These are phyloP conservation scores for Actenoides lindsayi DNA, from an alignment of 2,113 vertebrate genomes.

Conservation along the genomic window DNA sequence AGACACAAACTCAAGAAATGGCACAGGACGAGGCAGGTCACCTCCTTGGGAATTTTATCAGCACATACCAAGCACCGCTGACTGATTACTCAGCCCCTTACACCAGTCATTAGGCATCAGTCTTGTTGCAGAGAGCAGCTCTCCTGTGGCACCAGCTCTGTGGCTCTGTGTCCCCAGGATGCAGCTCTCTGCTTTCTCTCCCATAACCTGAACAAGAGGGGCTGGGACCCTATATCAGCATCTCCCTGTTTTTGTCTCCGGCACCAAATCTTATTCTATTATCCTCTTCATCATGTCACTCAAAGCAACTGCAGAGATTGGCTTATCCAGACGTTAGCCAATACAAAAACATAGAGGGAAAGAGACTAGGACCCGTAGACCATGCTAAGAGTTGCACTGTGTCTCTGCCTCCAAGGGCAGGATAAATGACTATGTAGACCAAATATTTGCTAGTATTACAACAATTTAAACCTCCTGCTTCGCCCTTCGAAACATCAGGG, in stretches of 20 bases:
- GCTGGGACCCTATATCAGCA: neutral
- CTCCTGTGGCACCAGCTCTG: neutral
- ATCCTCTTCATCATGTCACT: neutral
- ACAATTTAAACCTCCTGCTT: neutral
- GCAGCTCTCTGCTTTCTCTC: neutral
- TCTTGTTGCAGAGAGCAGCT: neutral
- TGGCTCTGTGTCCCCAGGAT: fast-evolving
- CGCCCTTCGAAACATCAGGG: neutral
- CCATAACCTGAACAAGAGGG: neutral
- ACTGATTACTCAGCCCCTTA: neutral
- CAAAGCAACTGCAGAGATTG: neutral
- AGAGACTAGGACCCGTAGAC: neutral
- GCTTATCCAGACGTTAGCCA: neutral
- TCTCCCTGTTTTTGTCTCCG: neutral
- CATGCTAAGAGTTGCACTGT: neutral
- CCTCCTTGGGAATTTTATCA: neutral
- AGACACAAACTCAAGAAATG: neutral
- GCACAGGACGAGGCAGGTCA: neutral
- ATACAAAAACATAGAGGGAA: neutral
- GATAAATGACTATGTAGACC: neutral
- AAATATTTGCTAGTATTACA: neutral
- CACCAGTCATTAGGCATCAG: neutral
- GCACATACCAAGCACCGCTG: fast-evolving
- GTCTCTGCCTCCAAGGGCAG: neutral
- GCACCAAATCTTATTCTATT: neutral